These are phyloP conservation scores for Rallus limicola DNA, from an alignment of 2,113 vertebrate genomes.

Conservation along the genomic window DNA sequence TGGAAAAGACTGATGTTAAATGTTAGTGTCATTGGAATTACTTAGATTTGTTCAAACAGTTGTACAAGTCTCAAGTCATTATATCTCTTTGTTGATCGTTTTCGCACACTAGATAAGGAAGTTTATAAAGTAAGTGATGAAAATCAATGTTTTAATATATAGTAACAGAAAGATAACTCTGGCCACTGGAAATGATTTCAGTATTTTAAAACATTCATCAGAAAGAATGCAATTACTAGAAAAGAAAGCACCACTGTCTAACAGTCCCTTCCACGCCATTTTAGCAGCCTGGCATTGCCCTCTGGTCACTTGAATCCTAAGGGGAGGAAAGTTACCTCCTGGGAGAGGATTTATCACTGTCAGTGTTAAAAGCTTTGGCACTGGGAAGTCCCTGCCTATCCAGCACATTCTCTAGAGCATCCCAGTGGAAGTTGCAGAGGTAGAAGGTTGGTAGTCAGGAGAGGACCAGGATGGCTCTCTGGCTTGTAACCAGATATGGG, in stretches of 20 bases:
- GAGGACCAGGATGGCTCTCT: not conserved
- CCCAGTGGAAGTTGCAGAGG: not conserved
- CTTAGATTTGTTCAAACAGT: not conserved
- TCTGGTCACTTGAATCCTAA: not conserved
- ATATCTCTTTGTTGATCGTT: not conserved
- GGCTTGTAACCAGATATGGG: not conserved
- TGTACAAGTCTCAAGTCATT: not conserved
- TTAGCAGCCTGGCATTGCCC: not conserved
- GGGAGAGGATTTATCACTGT: not conserved
- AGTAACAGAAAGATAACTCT: not conserved
- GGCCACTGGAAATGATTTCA: not conserved
- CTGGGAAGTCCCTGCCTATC: not conserved
- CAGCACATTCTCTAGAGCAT: not conserved
- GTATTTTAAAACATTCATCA: not conserved
- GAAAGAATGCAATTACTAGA: not conserved
- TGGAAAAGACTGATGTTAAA: constrained; percentile 27
- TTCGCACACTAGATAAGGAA: not conserved
- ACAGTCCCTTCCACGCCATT: not conserved
- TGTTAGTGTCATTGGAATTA: not conserved
- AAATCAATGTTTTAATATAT: not conserved
- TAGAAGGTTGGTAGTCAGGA: not conserved
- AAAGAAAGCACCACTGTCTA: not conserved
- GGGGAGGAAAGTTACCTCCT: not conserved
- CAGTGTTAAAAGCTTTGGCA: not conserved
- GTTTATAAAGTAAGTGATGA: not conserved